phyloP scores from a whole-genome alignment of 2,113 vertebrate species.

The Oceanodroma tethys region DNA sequence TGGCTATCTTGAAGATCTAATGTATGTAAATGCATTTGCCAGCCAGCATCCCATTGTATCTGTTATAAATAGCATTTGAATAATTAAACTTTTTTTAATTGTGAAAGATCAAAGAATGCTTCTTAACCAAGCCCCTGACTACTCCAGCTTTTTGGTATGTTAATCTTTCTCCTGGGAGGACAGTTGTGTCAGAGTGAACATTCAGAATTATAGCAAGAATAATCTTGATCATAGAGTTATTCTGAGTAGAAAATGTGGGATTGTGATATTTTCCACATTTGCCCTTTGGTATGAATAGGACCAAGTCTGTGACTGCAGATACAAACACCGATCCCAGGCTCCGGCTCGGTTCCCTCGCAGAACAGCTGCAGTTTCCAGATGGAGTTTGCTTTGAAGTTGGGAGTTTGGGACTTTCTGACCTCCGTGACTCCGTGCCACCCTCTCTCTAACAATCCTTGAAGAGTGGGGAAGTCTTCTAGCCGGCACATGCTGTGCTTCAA shows the following conservation, averaged over 20 bases:
- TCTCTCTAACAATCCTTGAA: not conserved
- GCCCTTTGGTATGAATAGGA: not conserved
- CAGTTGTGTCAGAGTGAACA: not conserved
- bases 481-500: not conserved
- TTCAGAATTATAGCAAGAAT: not conserved
- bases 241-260: not conserved
- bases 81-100: not conserved
- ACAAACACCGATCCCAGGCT: not conserved
- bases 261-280: constrained; percentile 10
- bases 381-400: constrained; percentile 29
- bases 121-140: not conserved
- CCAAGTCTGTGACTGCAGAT: not conserved
- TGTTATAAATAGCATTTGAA: not conserved
- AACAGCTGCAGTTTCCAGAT: constrained; percentile 34
- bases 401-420: constrained; percentile 10
- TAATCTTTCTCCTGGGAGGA: not conserved
- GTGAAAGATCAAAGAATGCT: not conserved
- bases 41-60: not conserved
- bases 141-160: not conserved
- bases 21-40: not conserved
- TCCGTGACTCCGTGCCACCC: not conserved
- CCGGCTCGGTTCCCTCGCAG: not conserved
- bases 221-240: not conserved
- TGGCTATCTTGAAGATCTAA: not conserved
- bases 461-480: not conserved